Evolutionary conservation across 1,140 invertebrate species (phyloP), one percentile per base, ranked within the genome.

Genomic region (Zaprionus inermis): DNA sequence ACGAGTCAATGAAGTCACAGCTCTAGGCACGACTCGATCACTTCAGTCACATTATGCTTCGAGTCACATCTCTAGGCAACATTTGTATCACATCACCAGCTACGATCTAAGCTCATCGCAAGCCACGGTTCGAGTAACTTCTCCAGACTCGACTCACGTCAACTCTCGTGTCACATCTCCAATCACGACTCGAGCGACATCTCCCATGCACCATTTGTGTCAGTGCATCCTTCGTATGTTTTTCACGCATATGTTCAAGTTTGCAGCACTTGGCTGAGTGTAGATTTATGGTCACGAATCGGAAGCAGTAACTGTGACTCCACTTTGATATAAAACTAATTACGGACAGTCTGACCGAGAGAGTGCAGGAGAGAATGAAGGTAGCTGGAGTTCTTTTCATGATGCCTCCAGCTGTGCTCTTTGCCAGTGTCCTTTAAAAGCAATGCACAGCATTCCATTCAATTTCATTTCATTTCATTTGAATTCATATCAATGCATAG

Each of bases 221-320:
- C 7, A 5, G 7, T n/a, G 32, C 12, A 32, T n/a, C 6, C 54
- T 44, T 44, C n/a, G 10, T 38, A n/a, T 16, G 51, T 56, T 56
- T 56, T 63, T 61, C 41, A 54, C 51, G 36, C 68, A 67, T 72
- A 72, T 72, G 70, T 72, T 72, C 36, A 36, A 72, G 70, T 59
- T 58, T 28, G 34, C 11, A 11, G 9, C 32, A 38, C 16, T 55
- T 54, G 22, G 52, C 9, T 34, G 30, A 1, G 41, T 18, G 7
- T 32, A 20, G 10, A 34, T 20, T 16, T n/a, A n/a, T n/a, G 14
- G 22, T 24, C 22, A 24, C 22, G 22, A 24, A 4, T 28, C 24
- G 24, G 24, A 5, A 28, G 24, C 24, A 5, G 24, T 28, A 5
- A 28, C 24, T 28, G 24, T 28, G 24, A 28, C 24, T 28, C 24